These are phyloP conservation scores for Laothoe populi DNA, from an alignment of 2,888 invertebrate species.

Conservation along the genomic window DNA sequence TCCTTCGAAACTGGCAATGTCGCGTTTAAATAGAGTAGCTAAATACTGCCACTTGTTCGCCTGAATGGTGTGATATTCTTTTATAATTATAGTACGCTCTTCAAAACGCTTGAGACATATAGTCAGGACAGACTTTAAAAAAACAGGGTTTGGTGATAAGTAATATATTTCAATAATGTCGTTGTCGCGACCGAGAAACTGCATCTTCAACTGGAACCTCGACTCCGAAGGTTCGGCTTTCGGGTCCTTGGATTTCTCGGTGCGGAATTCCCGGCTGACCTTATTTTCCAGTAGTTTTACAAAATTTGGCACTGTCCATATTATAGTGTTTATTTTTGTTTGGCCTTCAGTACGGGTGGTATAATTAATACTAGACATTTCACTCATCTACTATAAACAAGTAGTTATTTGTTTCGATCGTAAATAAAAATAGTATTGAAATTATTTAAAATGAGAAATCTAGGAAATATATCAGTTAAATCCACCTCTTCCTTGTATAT, in stretches of 20 bases:
- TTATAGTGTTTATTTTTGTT: slow-evolving; percentile 71
- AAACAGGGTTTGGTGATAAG: slow-evolving; percentile 67
- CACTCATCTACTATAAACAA: too few species aligned
- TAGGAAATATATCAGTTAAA: too few species aligned
- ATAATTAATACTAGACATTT: slow-evolving; percentile 53
- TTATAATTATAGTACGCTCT: slow-evolving; percentile 72
- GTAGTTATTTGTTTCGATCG: neutral
- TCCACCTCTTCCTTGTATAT: too few species aligned
- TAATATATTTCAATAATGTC: slow-evolving; percentile 77
- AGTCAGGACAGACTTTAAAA: slow-evolving; percentile 70
- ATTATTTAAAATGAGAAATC: too few species aligned
- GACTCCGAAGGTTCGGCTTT: slow-evolving; percentile 48
- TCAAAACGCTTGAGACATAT: slow-evolving; percentile 74
- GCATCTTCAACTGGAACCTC: slow-evolving; percentile 74
- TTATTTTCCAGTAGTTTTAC: slow-evolving; percentile 65
- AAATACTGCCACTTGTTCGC: slow-evolving; percentile 79
- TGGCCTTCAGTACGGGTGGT: slow-evolving; percentile 73
- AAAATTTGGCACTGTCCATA: slow-evolving; percentile 74
- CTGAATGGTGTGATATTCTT: slow-evolving; percentile 73
- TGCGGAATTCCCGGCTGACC: slow-evolving; percentile 65
- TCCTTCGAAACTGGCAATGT: slow-evolving; percentile 65
- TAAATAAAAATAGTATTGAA: neutral
- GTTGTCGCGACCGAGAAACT: slow-evolving; percentile 70
- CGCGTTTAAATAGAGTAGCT: slow-evolving; percentile 70
- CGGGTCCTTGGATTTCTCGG: slow-evolving; percentile 60